A percentile compares a stretch with the other conserved stretches of the same genome.
phyloP scores from a whole-genome alignment of 2,888 invertebrate species.

The Eudasyphora cyanicolor region DNA sequence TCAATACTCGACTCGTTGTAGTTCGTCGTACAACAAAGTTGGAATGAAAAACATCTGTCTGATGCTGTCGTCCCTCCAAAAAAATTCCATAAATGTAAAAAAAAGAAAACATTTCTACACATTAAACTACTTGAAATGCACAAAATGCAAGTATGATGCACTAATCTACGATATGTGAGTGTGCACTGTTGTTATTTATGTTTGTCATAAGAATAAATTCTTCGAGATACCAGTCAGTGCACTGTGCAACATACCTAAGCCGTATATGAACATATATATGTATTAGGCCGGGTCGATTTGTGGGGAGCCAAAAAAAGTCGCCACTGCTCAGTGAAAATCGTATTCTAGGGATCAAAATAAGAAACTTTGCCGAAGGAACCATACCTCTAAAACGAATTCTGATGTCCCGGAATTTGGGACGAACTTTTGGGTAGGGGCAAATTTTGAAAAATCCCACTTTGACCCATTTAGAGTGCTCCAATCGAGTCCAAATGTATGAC shows the following conservation, averaged over 20 bases:
- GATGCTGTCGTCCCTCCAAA: constrained; percentile 16
- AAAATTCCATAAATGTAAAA: constrained; percentile 22
- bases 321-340: too few relatives aligned
- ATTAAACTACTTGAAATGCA: constrained; percentile 13
- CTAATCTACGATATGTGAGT: neutral
- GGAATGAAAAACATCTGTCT: constrained; percentile 59
- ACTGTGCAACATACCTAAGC: neutral
- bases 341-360: too few relatives aligned
- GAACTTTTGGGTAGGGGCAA: too few relatives aligned
- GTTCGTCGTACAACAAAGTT: constrained; percentile 46
- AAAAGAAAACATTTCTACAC: constrained; percentile 9
- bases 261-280: neutral
- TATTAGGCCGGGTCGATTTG: neutral
- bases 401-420: too few relatives aligned
- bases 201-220: constrained; percentile 5
- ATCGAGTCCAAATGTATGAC: too few relatives aligned
- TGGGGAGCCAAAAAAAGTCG: too few relatives aligned
- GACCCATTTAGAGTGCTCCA: too few relatives aligned
- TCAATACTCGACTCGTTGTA: constrained; percentile 32
- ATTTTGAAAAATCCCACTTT: too few relatives aligned
- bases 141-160: constrained; percentile 39
- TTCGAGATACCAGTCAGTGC: neutral
- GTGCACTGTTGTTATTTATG: constrained; percentile 32
- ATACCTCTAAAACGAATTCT: too few relatives aligned
- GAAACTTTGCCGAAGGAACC: too few relatives aligned